A percentile compares a stretch with the other conserved stretches of the same genome.
These are phyloP conservation scores for Gadus macrocephalus DNA, from an alignment of 2,113 vertebrate species.

Conservation along the genomic window DNA sequence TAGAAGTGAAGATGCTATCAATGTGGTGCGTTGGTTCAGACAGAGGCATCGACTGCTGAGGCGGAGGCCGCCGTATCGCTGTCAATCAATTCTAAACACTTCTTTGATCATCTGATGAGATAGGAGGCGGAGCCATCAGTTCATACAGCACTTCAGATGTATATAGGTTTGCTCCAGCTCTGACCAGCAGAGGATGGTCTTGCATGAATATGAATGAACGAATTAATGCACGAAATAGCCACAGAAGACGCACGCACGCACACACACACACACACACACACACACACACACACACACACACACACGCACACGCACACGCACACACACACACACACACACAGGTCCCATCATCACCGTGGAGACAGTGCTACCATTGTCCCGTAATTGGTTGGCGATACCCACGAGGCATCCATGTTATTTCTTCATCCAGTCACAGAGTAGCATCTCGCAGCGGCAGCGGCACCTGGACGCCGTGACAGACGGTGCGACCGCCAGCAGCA, in stretches of 20 bases:
- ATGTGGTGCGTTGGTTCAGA: neutral
- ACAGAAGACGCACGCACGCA: slow-evolving; percentile 13
- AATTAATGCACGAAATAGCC: neutral
- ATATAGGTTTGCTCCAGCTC: too few species aligned
- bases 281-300: neutral
- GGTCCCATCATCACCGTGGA: neutral
- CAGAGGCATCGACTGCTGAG: neutral
- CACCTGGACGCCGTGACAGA: neutral
- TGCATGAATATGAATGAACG: slow-evolving; percentile 7
- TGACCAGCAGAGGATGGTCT: too few species aligned
- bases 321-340: slow-evolving; percentile 2
- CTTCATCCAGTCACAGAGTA: neutral
- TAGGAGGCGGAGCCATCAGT: too few species aligned
- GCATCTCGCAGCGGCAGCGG: neutral
- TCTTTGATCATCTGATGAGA: slow-evolving; percentile 10
- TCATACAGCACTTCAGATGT: too few species aligned
- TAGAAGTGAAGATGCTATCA: neutral
- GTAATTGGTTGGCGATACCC: neutral
- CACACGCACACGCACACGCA: neutral
- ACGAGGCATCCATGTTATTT: neutral
- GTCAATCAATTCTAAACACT: slow-evolving; percentile 9
- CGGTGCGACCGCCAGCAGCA: slow-evolving; percentile 8
- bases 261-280: neutral
- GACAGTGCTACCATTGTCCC: neutral
- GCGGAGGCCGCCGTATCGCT: slow-evolving; percentile 5